Percentiles rank a stretch among this genome's conserved stretches.
phyloP scores from a whole-genome alignment of 2,888 invertebrate genomes.

The Heteromyza rotundicornis region DNA sequence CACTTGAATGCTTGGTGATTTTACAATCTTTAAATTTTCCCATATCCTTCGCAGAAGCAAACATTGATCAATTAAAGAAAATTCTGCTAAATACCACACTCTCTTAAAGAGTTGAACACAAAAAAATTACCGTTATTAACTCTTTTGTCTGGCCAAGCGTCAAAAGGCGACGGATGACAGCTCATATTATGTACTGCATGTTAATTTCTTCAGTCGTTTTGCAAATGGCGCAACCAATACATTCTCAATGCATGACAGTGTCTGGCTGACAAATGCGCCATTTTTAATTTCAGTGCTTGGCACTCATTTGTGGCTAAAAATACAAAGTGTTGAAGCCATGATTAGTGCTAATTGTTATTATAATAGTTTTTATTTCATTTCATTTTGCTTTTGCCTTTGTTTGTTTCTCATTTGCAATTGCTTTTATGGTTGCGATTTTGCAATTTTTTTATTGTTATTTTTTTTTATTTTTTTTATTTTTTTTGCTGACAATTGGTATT shows the following conservation, averaged over 20 bases:
- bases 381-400: not conserved
- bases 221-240: not conserved
- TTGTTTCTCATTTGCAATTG: not conserved
- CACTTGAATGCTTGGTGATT: too few relatives aligned
- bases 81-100: too few relatives aligned
- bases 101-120: too few relatives aligned
- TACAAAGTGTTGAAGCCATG: slow-evolving; percentile 3
- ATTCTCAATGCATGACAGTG: not conserved
- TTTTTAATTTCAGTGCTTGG: not conserved
- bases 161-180: not conserved
- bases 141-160: too few relatives aligned
- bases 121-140: too few relatives aligned
- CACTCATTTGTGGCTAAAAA: not conserved
- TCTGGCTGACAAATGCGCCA: not conserved
- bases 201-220: not conserved
- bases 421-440: not conserved
- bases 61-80: too few relatives aligned
- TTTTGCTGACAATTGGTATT: not conserved
- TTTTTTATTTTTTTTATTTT: too few relatives aligned
- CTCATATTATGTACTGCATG: too few relatives aligned
- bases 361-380: slow-evolving; percentile 5
- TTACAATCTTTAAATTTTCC: too few relatives aligned
- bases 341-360: slow-evolving; percentile 15
- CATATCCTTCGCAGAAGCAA: too few relatives aligned
- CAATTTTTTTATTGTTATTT: too few relatives aligned